Evolutionary conservation across 2,113 vertebrate genomes (phyloP).

Genomic region (Gambusia holbrooki): DNA sequence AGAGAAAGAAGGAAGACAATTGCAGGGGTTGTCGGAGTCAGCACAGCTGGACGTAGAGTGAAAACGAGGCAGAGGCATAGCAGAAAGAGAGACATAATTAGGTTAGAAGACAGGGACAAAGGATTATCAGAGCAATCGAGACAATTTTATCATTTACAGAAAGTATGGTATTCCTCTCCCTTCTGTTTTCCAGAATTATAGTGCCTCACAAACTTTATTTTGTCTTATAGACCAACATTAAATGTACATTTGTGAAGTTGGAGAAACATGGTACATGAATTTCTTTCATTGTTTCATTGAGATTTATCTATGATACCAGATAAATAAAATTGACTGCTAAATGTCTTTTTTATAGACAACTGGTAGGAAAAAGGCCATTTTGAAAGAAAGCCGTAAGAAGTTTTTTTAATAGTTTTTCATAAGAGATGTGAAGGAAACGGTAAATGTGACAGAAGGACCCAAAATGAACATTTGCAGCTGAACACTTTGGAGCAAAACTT

Average conservation of each 20-base stretch:
- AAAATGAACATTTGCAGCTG: too few species aligned
- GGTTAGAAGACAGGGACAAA: neutral
- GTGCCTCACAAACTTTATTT: neutral
- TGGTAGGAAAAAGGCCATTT: neutral
- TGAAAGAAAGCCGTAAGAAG: neutral
- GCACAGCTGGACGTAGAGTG: neutral
- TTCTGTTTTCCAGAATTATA: too few species aligned
- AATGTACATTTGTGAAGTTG: neutral
- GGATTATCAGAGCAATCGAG: neutral
- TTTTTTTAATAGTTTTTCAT: neutral
- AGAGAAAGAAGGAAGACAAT: conserved; percentile 4
- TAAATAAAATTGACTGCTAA: neutral
- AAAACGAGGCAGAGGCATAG: neutral
- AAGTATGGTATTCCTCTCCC: too few species aligned
- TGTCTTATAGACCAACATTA: neutral
- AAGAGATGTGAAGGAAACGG: too few species aligned
- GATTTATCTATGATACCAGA: neutral
- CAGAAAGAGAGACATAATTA: neutral
- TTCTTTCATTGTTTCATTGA: neutral
- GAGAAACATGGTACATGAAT: too few species aligned
- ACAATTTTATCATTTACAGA: neutral
- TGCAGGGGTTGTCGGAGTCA: conserved; percentile 1
- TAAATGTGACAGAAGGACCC: too few species aligned
- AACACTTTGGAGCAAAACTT: too few species aligned
- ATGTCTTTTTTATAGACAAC: neutral